Evolutionary conservation across 2,113 vertebrate species (phyloP).

Genomic region (Nycticebus coucang): DNA sequence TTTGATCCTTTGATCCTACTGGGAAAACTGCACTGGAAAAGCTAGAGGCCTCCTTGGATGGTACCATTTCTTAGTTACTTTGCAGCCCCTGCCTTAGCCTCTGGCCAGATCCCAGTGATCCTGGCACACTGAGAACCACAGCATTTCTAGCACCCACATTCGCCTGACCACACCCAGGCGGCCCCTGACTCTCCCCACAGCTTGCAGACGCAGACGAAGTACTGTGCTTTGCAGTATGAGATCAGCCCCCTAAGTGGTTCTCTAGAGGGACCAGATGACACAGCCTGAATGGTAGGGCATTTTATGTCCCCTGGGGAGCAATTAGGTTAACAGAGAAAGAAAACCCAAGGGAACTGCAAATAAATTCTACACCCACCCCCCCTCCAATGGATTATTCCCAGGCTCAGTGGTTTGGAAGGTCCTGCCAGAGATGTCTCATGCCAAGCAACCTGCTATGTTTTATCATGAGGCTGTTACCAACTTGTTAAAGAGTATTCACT

Average conservation of each 20-base stretch:
- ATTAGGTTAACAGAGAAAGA: neutral
- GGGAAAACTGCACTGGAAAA: neutral
- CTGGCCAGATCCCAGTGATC: neutral
- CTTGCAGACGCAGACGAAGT: neutral
- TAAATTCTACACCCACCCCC: neutral
- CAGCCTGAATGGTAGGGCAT: neutral
- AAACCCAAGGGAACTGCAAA: neutral
- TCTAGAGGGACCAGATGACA: neutral
- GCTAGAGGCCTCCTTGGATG: neutral
- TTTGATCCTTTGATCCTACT: neutral
- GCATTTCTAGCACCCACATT: neutral
- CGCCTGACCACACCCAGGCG: neutral
- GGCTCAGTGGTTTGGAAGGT: accelerated
- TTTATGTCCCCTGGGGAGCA: neutral
- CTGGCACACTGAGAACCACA: neutral
- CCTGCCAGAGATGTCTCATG: neutral
- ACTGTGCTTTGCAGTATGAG: accelerated
- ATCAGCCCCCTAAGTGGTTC: neutral
- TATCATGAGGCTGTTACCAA: neutral
- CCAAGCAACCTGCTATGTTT: neutral
- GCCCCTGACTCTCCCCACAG: neutral
- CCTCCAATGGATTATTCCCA: neutral
- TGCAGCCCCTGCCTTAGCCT: neutral
- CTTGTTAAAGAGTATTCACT: neutral
- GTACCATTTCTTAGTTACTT: neutral